Conservation (phyloP, 2,888 invertebrate genomes). For the Noctua comes region DNA sequence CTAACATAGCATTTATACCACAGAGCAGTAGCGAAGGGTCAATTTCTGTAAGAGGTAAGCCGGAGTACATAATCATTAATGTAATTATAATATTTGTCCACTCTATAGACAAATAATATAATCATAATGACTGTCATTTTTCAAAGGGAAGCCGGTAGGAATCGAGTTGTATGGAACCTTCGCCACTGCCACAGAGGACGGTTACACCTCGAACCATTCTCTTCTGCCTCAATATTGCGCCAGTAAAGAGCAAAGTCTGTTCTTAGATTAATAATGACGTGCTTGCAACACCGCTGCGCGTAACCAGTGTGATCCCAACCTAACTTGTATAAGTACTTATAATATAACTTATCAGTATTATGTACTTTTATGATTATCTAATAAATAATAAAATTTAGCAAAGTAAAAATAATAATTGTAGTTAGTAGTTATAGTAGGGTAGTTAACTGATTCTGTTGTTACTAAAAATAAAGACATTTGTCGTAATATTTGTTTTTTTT, state of each 20-base stretch:
- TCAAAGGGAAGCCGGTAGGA: too few species aligned
- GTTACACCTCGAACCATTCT: slow-evolving; percentile 2
- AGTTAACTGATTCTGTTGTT: slow-evolving; percentile 36
- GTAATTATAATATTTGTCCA: too few species aligned
- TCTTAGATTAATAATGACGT: slow-evolving; percentile 4
- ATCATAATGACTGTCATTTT: too few species aligned
- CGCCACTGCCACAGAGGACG: too few species aligned
- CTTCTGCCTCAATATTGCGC: slow-evolving; percentile 4
- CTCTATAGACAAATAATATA: too few species aligned
- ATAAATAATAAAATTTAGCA: not conserved
- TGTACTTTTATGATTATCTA: slow-evolving; percentile 18
- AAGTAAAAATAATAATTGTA: slow-evolving; percentile 11
- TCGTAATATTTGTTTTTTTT: not conserved
- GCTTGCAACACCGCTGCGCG: slow-evolving; percentile 1
- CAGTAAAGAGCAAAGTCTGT: slow-evolving; percentile 23
- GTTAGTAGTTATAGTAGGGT: slow-evolving; percentile 22
- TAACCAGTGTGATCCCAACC: slow-evolving; percentile 28
- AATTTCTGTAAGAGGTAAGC: too few species aligned
- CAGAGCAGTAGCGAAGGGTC: too few species aligned
- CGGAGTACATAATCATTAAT: too few species aligned
- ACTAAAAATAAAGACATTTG: slow-evolving; percentile 37
- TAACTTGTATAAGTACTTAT: slow-evolving; percentile 65
- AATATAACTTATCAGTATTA: slow-evolving; percentile 60
- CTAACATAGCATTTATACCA: not conserved
- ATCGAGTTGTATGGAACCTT: too few species aligned